Conservation (phyloP, 2,113 vertebrate species). For the Triplophysa tibetana region DNA sequence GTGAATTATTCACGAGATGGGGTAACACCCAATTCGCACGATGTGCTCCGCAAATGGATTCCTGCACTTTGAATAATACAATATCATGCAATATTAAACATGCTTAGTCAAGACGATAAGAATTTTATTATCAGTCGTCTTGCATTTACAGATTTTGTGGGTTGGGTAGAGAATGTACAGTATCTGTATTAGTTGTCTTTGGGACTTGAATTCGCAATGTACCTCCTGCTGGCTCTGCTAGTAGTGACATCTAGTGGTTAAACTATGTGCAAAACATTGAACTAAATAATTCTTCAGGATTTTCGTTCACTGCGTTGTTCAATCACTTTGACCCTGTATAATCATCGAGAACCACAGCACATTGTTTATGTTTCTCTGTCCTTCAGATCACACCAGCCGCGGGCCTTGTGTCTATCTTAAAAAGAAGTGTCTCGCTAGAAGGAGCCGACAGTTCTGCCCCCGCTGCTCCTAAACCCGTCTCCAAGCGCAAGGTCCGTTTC, state of each 20-base stretch:
- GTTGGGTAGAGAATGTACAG: not conserved
- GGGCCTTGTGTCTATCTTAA: slow-evolving; percentile 93
- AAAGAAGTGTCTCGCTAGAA: slow-evolving; percentile 77
- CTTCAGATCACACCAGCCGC: slow-evolving; percentile 80
- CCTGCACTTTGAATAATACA: not conserved
- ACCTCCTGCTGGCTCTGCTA: not conserved
- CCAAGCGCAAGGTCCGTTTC: slow-evolving; percentile 90
- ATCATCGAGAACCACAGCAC: not conserved
- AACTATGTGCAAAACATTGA: not conserved
- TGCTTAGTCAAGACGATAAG: not conserved
- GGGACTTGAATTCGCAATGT: too few relatives aligned
- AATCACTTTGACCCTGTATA: not conserved
- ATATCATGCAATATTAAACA: not conserved
- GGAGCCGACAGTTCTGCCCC: slow-evolving; percentile 64
- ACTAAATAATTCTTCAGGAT: too few relatives aligned
- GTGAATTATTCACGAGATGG: slow-evolving; percentile 26
- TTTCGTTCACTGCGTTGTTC: too few relatives aligned
- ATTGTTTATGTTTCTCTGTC: not conserved
- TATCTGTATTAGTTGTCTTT: too few relatives aligned
- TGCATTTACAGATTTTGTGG: not conserved
- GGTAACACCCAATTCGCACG: not conserved
- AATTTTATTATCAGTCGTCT: not conserved
- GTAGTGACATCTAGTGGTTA: slow-evolving; percentile 11
- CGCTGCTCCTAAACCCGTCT: slow-evolving; percentile 66
- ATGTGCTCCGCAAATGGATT: slow-evolving; percentile 4